These are phyloP conservation scores for Psilopsiagon aymara DNA, from an alignment of 2,113 vertebrate species.

Conservation along the genomic window DNA sequence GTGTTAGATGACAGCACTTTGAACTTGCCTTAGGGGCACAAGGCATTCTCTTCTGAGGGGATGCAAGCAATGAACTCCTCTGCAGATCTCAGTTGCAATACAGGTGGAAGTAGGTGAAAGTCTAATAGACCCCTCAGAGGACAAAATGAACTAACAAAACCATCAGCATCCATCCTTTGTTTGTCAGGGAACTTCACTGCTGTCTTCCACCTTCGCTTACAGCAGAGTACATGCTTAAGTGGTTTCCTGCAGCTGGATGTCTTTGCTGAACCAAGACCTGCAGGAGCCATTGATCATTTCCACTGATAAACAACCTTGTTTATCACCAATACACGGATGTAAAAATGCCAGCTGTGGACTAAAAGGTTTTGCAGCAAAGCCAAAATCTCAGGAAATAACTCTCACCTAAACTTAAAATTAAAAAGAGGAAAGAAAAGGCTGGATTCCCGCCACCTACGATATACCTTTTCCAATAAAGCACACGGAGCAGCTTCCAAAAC, in stretches of 20 bases:
- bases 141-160: neutral
- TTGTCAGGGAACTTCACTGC: neutral
- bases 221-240: neutral
- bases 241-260: neutral
- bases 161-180: neutral
- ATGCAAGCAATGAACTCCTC: neutral
- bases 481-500: neutral
- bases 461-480: neutral
- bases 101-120: neutral
- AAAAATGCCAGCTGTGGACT: neutral
- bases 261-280: neutral
- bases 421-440: neutral
- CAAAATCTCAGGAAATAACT: neutral
- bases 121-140: neutral
- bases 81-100: fast-evolving
- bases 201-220: neutral
- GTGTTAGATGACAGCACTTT: neutral
- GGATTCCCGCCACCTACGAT: fast-evolving
- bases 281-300: conserved; percentile 51
- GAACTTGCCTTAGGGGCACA: fast-evolving
- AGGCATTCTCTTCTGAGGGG: neutral
- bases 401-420: neutral
- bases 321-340: neutral
- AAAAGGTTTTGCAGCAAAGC: neutral
- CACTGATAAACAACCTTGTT: conserved; percentile 38